Base-by-base conservation (phyloP, 2,113 vertebrate genomes). In the Oncorhynchus tshawytscha region DNA sequence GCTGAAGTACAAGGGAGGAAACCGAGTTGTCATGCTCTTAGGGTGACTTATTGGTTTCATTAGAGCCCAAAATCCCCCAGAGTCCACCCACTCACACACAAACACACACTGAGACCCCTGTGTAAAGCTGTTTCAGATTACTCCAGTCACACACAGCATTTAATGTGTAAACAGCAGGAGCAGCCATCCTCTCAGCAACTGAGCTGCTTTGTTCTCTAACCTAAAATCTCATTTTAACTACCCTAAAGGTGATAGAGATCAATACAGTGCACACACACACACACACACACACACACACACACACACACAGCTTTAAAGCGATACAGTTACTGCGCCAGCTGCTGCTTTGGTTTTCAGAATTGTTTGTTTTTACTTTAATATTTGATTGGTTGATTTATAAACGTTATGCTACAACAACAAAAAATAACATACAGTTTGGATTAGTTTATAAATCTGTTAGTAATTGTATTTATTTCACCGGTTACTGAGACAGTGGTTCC, bases 161-260 rank as follows among this genome's bases (percentile, higher is more conserved):
- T 80, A 78, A 85, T 84, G 72, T 70, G 39, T 86, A 82, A 84
- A 76, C 71, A 82, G 48, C 75, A 73, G 82, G 81, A 82, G 78
- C 78, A 59, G 75, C 75, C 8, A 67, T 81, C 77, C 71, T 84
- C 57, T 72, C 39, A 20, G 83, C 82, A 78, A 78, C 82, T 83
- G 84, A 72, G 25, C 45, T 62, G 81, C 86, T 84, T 85, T 87
- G 82, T 86, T 86, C 77, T 82, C 67, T 74, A 39, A 79, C 73
- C 60, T 76, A 84, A 82, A 90, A 82, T 83, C 65, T 82, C 54
- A 27, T 79, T 85, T 83, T 81, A 86, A 81, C 79, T 8, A 82
- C 81, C 22, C 0, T 67, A 81, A 72, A 29, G 73, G 67, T 64
- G 75, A 71, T 34, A n/a, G 73, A 57, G 62, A 51, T 54, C 24